A percentile compares a stretch with the other conserved stretches of the same genome.
Evolutionary conservation across 2,113 vertebrate species (phyloP).

Genomic region (Scopus umbretta): DNA sequence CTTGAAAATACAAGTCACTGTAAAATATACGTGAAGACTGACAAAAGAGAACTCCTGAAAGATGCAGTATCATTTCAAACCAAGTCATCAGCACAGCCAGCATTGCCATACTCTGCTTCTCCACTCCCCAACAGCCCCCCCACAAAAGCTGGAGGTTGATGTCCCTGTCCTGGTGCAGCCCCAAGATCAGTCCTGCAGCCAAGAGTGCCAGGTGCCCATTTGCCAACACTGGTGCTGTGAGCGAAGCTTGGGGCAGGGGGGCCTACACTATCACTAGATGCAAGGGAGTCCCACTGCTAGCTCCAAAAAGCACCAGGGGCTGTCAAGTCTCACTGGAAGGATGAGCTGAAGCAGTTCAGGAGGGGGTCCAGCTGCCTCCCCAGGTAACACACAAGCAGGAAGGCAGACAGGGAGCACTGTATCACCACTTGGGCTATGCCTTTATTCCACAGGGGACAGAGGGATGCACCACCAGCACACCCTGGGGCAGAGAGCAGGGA

Average conservation of each 20-base stretch:
- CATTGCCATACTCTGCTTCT: not conserved
- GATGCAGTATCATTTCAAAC: constrained; percentile 38
- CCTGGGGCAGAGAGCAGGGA: not conserved
- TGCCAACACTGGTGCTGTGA: not conserved
- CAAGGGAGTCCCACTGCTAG: not conserved
- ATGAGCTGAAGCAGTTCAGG: not conserved
- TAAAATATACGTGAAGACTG: constrained; percentile 59
- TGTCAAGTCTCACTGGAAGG: not conserved
- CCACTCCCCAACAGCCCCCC: not conserved
- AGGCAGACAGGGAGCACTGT: not conserved
- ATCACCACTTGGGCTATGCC: not conserved
- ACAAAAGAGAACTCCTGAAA: constrained; percentile 49
- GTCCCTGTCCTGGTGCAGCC: not conserved
- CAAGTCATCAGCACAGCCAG: not conserved
- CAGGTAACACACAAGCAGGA: not conserved
- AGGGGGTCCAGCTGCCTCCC: not conserved
- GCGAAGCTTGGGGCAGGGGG: not conserved
- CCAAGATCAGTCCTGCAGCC: not conserved
- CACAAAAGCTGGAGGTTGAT: not conserved
- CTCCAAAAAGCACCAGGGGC: not conserved
- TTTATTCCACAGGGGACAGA: not conserved
- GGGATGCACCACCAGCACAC: not conserved
- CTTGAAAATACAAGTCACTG: constrained; percentile 61
- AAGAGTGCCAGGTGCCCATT: not conserved
- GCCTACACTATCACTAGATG: not conserved